These are phyloP conservation scores for Buathra laborator DNA, from an alignment of 2,888 invertebrate genomes.

Conservation along the genomic window DNA sequence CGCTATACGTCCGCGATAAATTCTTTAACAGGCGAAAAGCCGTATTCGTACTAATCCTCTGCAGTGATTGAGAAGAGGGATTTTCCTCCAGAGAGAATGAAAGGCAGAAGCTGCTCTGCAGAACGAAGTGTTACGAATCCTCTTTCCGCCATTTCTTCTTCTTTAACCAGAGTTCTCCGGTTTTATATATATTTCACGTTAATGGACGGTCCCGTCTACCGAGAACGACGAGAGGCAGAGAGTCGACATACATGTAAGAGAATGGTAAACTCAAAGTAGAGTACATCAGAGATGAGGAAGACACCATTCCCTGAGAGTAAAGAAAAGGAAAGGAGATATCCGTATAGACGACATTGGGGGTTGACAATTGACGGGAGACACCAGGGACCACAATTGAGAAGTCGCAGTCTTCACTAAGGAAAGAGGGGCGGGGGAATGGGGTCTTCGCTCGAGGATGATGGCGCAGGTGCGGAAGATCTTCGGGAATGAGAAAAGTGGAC, in stretches of 20 bases:
- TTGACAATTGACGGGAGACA: constrained; percentile 7
- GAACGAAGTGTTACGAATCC: constrained; percentile 26
- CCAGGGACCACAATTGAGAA: background rate
- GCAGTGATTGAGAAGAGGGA: constrained; percentile 34
- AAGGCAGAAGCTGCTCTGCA: background rate
- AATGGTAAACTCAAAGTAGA: background rate
- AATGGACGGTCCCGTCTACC: background rate
- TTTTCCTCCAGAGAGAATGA: background rate
- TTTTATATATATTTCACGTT: constrained; percentile 14
- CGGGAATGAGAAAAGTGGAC: background rate
- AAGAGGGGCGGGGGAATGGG: background rate
- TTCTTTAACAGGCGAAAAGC: background rate
- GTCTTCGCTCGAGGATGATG: background rate
- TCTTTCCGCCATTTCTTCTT: constrained; percentile 34
- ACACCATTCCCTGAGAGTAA: background rate
- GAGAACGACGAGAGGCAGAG: background rate
- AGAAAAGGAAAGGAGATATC: background rate
- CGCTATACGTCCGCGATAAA: background rate
- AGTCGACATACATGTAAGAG: background rate
- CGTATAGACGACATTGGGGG: background rate
- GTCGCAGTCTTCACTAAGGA: background rate
- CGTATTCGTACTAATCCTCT: constrained; percentile 1
- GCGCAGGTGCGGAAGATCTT: constrained; percentile 41
- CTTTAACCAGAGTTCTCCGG: background rate
- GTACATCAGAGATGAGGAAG: background rate